A percentile compares a stretch with the other conserved stretches of the same genome.
Evolutionary conservation across 2,113 vertebrate species (phyloP).

Genomic region (Morone chrysops): DNA sequence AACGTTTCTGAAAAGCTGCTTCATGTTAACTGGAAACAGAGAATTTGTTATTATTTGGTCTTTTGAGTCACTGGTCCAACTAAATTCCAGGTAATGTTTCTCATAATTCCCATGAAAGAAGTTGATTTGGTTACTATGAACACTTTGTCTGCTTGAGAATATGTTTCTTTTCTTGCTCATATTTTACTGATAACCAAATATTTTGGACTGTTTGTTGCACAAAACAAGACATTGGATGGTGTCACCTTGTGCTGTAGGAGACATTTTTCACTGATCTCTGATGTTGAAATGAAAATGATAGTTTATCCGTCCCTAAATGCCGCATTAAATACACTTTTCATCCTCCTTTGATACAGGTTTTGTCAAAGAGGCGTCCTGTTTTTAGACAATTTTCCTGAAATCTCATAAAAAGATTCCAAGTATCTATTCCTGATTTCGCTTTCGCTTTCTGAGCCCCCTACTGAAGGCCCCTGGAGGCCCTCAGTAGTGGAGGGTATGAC

Average conservation of each 20-base stretch:
- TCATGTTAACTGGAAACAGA: slow-evolving; percentile 3
- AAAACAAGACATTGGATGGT: background rate
- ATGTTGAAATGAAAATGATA: too few relatives aligned
- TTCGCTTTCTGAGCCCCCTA: too few relatives aligned
- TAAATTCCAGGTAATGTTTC: background rate
- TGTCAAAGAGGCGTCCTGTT: background rate
- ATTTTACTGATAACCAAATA: background rate
- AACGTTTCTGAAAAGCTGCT: background rate
- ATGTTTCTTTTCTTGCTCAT: too few relatives aligned
- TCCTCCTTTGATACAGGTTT: background rate
- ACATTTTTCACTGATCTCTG: too few relatives aligned
- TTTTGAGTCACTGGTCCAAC: background rate
- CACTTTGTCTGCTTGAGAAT: background rate
- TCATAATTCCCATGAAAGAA: background rate
- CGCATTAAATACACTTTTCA: too few relatives aligned
- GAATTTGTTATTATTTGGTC: background rate
- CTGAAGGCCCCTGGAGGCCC: background rate
- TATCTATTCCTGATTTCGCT: background rate
- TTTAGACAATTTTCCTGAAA: background rate
- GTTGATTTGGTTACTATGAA: too few relatives aligned
- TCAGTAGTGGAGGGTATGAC: slow-evolving; percentile 9
- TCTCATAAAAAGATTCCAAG: background rate
- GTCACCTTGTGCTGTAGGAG: background rate
- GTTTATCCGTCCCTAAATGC: too few relatives aligned
- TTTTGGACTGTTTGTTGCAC: background rate